Evolutionary conservation across 1,140 invertebrate genomes (phyloP), one percentile per base, ranked within the genome.

Genomic region (Papilio polytes): DNA sequence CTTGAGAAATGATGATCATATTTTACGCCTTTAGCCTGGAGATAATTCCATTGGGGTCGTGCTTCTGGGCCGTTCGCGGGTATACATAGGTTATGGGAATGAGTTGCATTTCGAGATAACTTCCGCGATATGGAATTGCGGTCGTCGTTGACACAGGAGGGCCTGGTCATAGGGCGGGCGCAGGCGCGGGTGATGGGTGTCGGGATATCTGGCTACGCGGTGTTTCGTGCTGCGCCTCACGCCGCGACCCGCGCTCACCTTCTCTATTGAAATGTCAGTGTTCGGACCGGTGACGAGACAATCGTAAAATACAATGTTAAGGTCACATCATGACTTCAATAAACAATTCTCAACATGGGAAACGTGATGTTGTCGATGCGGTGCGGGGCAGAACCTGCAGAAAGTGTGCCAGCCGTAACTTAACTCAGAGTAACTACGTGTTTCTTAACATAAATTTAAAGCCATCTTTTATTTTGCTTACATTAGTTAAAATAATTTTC

Each of bases 281-380:
- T 87, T 88, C 85, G 88, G 89, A 88, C 89, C 90, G 83, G 88
- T 94, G 92, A 94, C 90, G 93, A 93, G 92, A 92, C 91, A 94
- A 94, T 94, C 91, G 93, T 95, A 94, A 93, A 92, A 90, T 90
- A 94, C 92, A 94, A 94, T 92, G 92, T 95, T 93, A 94, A 95
- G 93, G 92, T 94, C 93, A 94, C 90, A 94, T 93, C 92, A 94
- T 94, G 92, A 94, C 93, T 94, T 93, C 93, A 91, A 94, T 94
- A 94, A 94, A 94, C 92, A 89, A 94, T 92, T 89, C 90, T 83
- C 88, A 94, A 94, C 93, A 94, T 91, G 86, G 88, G 87, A 94
- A 94, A 92, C 93, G 93, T 94, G 93, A 93, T 90, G 89, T 92
- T 86, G 90, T 87, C 92, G 90, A 88, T 88, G 92, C 88, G 78